These are phyloP conservation scores for Timema cristinae DNA, from an alignment of 2,888 invertebrate genomes.

Conservation along the genomic window DNA sequence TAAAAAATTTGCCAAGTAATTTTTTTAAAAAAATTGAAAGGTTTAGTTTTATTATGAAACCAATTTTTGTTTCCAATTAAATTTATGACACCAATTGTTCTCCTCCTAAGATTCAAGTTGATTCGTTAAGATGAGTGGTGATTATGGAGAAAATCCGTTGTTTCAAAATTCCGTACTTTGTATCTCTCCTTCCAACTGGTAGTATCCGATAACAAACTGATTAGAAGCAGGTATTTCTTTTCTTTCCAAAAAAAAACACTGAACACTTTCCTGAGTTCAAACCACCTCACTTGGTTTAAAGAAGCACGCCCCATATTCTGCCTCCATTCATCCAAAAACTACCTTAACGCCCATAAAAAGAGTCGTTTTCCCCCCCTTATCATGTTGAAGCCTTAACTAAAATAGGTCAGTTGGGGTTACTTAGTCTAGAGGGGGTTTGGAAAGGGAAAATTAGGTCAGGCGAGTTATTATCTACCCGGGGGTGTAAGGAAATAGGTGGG, in stretches of 20 bases:
- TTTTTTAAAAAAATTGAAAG: not conserved
- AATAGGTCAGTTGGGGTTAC: no score
- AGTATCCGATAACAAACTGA: constrained; percentile 10
- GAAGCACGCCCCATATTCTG: constrained; percentile 11
- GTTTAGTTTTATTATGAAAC: not conserved
- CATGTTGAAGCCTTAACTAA: constrained; percentile 12
- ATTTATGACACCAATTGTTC: not conserved
- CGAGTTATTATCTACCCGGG: no score
- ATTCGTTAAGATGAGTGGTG: constrained; percentile 8
- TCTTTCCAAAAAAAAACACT: not conserved
- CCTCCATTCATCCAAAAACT: constrained; percentile 4
- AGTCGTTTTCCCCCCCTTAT: constrained; percentile 7
- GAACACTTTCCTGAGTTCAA: not conserved
- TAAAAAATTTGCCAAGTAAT: not conserved
- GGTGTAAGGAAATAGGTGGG: no score
- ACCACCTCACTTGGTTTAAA: constrained; percentile 13
- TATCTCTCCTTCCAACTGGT: not conserved
- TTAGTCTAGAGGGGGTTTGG: no score
- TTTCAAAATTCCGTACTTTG: not conserved
- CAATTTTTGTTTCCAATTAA: not conserved
- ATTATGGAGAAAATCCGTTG: not conserved
- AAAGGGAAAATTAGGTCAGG: no score
- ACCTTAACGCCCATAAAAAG: not conserved
- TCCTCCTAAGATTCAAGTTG: constrained; percentile 2
- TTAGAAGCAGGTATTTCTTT: not conserved